A percentile compares a stretch with the other conserved stretches of the same genome.
Conservation (phyloP, 2,888 invertebrate species). For the Icerya purchasi region DNA sequence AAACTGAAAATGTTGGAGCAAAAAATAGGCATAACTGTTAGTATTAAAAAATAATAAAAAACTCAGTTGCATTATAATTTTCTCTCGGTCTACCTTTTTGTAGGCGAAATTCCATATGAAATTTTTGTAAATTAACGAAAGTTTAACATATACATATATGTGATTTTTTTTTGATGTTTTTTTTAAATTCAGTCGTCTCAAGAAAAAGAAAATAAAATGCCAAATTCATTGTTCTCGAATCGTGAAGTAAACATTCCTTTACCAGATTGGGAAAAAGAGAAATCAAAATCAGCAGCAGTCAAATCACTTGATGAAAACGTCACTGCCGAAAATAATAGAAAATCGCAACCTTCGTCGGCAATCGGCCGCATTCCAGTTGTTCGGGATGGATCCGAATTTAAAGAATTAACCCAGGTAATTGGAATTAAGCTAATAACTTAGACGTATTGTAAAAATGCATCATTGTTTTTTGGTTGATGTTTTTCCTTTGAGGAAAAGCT, state of each 20-base stretch:
- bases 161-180: no score
- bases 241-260: conserved; percentile 6
- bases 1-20: conserved; percentile 37
- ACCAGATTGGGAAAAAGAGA: conserved; percentile 10
- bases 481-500: no score
- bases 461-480: no score
- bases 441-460: no score
- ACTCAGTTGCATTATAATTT: no score
- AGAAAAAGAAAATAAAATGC: conserved; percentile 3
- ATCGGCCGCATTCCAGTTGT: conserved; percentile 8
- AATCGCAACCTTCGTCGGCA: not conserved
- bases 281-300: not conserved
- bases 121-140: no score
- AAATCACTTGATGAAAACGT: not conserved
- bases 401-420: conserved; percentile 9
- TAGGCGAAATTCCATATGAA: no score
- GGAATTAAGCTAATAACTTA: no score
- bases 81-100: no score
- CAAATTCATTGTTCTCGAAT: not conserved
- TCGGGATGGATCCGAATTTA: conserved; percentile 10
- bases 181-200: no score
- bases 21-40: conserved; percentile 5
- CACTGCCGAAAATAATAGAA: not conserved
- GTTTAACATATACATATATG: no score
- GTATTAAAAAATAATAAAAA: no score